phyloP scores from a whole-genome alignment of 2,797 vertebrate genomes.

The Melanitta fusca region DNA sequence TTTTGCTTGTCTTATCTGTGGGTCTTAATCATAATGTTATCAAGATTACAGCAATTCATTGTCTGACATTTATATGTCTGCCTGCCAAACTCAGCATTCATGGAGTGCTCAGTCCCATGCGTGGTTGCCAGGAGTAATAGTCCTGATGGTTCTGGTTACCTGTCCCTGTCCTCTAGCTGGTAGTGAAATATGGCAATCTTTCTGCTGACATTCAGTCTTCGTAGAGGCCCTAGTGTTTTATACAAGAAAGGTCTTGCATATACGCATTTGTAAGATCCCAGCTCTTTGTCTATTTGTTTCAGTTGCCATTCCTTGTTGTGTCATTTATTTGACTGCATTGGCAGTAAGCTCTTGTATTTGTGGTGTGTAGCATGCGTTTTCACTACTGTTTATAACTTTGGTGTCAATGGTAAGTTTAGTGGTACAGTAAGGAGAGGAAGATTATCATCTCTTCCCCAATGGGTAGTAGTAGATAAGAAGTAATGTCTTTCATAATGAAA shows the following conservation, averaged over 20 bases:
- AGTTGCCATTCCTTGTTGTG: neutral
- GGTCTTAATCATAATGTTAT: conserved; percentile 33
- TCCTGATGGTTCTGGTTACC: neutral
- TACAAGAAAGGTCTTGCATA: neutral
- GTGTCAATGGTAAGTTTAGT: conserved; percentile 19
- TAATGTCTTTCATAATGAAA: conserved; percentile 26
- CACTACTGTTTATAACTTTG: neutral
- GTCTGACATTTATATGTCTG: conserved; percentile 12
- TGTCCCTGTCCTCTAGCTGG: neutral
- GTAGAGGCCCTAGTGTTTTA: neutral
- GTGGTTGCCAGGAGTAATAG: conserved; percentile 10
- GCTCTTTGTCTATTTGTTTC: neutral
- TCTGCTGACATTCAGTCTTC: neutral
- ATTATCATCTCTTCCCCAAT: conserved; percentile 14
- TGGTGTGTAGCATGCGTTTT: neutral
- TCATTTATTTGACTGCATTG: neutral
- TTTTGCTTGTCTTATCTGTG: conserved; percentile 8
- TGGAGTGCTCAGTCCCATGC: neutral
- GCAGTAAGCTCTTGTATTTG: neutral
- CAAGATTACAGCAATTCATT: neutral
- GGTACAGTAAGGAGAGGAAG: neutral
- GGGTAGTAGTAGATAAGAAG: neutral
- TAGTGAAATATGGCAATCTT: neutral
- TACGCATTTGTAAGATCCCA: neutral
- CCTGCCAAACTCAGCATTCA: neutral